Conservation (phyloP, 2,888 invertebrate species). For the Sinelater perroti region DNA sequence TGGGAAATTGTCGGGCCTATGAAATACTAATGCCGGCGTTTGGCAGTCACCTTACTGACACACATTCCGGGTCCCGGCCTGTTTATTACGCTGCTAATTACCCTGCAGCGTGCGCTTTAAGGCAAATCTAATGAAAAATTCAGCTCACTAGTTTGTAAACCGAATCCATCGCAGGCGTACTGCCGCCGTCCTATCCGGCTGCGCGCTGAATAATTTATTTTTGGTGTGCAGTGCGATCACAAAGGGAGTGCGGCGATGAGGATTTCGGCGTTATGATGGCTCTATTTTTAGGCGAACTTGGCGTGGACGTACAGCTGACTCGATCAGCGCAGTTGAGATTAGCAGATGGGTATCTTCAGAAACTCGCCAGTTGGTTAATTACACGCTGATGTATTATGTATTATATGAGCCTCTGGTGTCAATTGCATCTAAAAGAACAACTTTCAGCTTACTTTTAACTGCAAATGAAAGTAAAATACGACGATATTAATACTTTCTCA, state of each 20-base stretch:
- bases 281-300: constrained; percentile 20
- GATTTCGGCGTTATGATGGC: constrained; percentile 1
- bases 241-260: constrained; percentile 11
- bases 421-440: too few relatives aligned
- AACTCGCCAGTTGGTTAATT: too few relatives aligned
- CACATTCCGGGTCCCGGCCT: constrained; percentile 4
- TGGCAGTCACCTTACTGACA: background rate
- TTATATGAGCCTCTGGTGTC: too few relatives aligned
- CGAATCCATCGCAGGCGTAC: constrained; percentile 3
- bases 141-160: constrained; percentile 6
- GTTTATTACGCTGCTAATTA: constrained; percentile 14
- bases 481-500: too few relatives aligned
- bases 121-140: constrained; percentile 20
- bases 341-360: too few relatives aligned
- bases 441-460: too few relatives aligned
- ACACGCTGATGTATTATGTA: too few relatives aligned
- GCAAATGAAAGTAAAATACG: too few relatives aligned
- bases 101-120: constrained; percentile 8
- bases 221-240: constrained; percentile 16
- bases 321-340: too few relatives aligned
- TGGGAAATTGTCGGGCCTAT: background rate
- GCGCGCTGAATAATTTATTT: constrained; percentile 16
- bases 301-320: too few relatives aligned
- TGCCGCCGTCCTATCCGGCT: constrained; percentile 6
- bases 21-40: constrained; percentile 7